Evolutionary conservation across 2,113 vertebrate species (phyloP).

Genomic region (Ivindomyrus marchei): DNA sequence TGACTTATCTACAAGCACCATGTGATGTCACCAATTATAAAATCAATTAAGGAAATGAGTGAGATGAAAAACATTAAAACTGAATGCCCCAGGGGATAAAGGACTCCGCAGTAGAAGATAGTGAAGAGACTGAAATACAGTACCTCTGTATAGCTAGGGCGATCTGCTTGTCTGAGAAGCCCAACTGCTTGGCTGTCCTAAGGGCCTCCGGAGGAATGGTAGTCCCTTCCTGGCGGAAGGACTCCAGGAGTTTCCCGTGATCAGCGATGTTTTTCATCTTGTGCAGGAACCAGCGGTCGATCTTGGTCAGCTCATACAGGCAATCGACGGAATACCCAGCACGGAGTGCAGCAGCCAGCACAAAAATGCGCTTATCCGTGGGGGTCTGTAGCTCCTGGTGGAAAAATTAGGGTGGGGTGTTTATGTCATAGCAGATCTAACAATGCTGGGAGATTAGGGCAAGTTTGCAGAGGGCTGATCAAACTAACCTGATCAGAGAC

Average conservation of each 20-base stretch:
- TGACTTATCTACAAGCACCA: not conserved
- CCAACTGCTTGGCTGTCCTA: slow-evolving; percentile 81
- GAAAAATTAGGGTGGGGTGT: not conserved
- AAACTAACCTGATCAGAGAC: slow-evolving; percentile 72
- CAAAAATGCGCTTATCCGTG: slow-evolving; percentile 91
- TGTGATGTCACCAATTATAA: not conserved
- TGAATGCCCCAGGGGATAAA: not conserved
- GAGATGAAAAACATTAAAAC: not conserved
- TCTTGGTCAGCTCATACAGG: slow-evolving; percentile 88
- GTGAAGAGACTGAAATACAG: not conserved
- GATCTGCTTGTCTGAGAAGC: slow-evolving; percentile 96
- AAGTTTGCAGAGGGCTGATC: not conserved
- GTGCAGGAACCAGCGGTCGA: slow-evolving; percentile 94
- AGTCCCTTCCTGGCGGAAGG: slow-evolving; percentile 62
- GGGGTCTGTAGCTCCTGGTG: slow-evolving; percentile 86
- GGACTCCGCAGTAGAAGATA: not conserved
- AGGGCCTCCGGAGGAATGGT: slow-evolving; percentile 69
- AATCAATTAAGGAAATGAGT: not conserved
- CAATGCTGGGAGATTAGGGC: not conserved
- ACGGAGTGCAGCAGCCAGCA: slow-evolving; percentile 78
- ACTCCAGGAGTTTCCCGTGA: slow-evolving; percentile 70
- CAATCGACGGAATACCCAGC: slow-evolving; percentile 81
- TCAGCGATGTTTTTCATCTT: slow-evolving; percentile 90
- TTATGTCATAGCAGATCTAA: not conserved
- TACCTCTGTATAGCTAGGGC: slow-evolving; percentile 87